phyloP scores from a whole-genome alignment of 2,797 vertebrate species.

The Anguilla obscura region DNA sequence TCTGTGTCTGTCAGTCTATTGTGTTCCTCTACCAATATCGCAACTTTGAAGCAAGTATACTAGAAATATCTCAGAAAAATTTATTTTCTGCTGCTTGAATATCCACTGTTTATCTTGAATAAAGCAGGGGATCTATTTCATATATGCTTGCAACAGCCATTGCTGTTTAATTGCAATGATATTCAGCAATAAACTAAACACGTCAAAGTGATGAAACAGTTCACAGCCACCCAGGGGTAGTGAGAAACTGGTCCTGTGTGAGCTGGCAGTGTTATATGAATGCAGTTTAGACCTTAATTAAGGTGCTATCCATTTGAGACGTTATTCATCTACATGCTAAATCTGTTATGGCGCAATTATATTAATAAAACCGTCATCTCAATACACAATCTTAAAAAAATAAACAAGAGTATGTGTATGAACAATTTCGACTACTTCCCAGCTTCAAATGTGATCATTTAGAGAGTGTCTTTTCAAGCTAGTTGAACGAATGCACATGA shows the following conservation, averaged over 20 bases:
- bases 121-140: not conserved
- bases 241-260: not conserved
- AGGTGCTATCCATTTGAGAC: not conserved
- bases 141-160: not conserved
- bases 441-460: not conserved
- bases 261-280: not conserved
- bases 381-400: not conserved
- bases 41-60: not conserved
- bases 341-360: not conserved
- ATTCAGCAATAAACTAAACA: not conserved
- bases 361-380: not conserved
- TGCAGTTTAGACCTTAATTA: not conserved
- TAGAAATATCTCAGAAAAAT: not conserved
- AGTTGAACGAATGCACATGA: not conserved
- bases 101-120: too few species aligned
- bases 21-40: not conserved
- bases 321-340: not conserved
- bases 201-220: not conserved
- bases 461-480: not conserved
- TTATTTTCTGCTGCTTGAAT: not conserved
- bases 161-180: not conserved
- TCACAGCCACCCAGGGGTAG: not conserved
- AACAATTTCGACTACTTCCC: not conserved
- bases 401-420: not conserved
- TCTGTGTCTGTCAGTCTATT: too few species aligned